These are phyloP conservation scores for Reinhardtius hippoglossoides DNA, from an alignment of 2,113 vertebrate genomes.

Conservation along the genomic window DNA sequence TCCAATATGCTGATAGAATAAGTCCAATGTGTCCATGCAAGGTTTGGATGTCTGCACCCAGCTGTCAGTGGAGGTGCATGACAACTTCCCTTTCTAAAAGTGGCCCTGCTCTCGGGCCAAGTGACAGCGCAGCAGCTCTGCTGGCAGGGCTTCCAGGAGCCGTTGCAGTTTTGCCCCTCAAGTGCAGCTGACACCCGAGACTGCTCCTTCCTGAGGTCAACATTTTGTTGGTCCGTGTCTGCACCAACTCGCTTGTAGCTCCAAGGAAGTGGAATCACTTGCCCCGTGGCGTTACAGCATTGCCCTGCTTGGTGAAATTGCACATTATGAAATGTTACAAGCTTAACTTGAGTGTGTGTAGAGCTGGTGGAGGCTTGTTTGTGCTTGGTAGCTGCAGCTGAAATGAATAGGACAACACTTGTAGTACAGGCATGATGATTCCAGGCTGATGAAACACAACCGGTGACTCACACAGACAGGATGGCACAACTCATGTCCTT, in stretches of 20 bases:
- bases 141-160: conserved; percentile 2
- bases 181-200: conserved; percentile 58
- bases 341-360: neutral
- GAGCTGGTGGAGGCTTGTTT: neutral
- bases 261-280: neutral
- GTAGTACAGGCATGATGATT: neutral
- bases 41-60: neutral
- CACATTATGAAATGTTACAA: neutral
- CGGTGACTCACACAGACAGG: no score
- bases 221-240: conserved; percentile 34
- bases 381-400: neutral
- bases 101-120: conserved; percentile 1
- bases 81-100: conserved; percentile 37
- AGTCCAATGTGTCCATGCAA: neutral
- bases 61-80: conserved; percentile 9
- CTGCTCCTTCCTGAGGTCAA: neutral
- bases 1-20: no score
- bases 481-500: no score
- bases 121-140: conserved; percentile 47
- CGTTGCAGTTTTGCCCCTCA: conserved; percentile 40
- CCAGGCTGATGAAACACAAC: neutral
- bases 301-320: neutral
- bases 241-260: neutral
- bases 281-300: neutral
- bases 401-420: neutral